Percentiles rank a stretch among this genome's conserved stretches.
Evolutionary conservation across 2,888 invertebrate species (phyloP).

Genomic region (Geophilus truncorum): DNA sequence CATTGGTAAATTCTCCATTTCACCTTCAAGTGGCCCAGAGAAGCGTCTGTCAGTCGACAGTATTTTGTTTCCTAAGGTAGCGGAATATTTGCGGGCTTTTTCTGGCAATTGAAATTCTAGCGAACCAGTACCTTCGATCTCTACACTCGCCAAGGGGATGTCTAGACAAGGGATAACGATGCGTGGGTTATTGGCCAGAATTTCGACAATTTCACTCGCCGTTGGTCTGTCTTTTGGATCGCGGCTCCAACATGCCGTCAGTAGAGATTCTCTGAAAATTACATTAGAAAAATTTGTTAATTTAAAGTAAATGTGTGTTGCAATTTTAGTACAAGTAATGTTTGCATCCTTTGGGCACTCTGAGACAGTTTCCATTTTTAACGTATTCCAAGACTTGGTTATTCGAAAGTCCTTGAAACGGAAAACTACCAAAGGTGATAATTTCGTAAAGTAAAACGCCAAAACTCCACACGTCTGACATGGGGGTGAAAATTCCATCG

Average conservation of each 20-base stretch:
- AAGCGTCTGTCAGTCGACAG: neutral
- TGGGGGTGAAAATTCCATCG: constrained; percentile 74
- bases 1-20: constrained; percentile 20
- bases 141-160: constrained; percentile 64
- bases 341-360: constrained; percentile 69
- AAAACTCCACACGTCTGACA: constrained; percentile 86
- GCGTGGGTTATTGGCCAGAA: constrained; percentile 69
- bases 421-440: constrained; percentile 84
- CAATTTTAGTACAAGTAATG: constrained; percentile 67
- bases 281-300: neutral
- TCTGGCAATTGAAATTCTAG: constrained; percentile 55
- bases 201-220: constrained; percentile 73
- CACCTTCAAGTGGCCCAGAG: neutral
- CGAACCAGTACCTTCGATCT: constrained; percentile 62
- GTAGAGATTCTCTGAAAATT: constrained; percentile 60
- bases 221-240: constrained; percentile 66
- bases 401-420: constrained; percentile 81
- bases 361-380: constrained; percentile 66
- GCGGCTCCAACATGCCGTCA: constrained; percentile 73
- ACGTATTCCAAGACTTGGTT: constrained; percentile 76
- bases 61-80: neutral
- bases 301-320: neutral
- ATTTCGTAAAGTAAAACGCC: constrained; percentile 77
- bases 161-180: constrained; percentile 74
- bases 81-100: constrained; percentile 39